Conservation (phyloP, 2,888 invertebrate genomes). For the Lamellibrachia columna region DNA sequence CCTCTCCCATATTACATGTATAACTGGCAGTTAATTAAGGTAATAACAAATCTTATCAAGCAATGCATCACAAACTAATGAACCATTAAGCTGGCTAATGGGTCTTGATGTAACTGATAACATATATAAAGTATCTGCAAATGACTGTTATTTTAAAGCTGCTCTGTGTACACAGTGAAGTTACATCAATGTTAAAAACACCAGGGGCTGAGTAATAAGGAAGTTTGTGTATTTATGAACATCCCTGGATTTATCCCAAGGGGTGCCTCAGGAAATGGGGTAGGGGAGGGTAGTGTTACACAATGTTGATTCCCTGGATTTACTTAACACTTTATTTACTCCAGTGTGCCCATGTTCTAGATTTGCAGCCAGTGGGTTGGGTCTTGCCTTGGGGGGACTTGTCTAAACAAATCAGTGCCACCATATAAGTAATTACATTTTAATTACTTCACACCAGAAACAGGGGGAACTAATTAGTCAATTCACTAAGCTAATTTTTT, state of each 20-base stretch:
- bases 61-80: neutral
- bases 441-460: too few relatives aligned
- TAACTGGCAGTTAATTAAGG: neutral
- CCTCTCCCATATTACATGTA: neutral
- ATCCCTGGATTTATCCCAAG: neutral
- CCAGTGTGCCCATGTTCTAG: too few relatives aligned
- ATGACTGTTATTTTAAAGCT: neutral
- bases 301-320: too few relatives aligned
- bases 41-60: slow-evolving; percentile 16
- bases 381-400: too few relatives aligned
- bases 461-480: too few relatives aligned
- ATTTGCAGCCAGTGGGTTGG: too few relatives aligned
- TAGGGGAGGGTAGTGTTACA: neutral
- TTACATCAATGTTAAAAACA: neutral
- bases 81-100: neutral
- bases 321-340: too few relatives aligned
- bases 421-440: too few relatives aligned
- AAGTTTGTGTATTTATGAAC: neutral
- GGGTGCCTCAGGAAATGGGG: neutral
- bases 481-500: too few relatives aligned
- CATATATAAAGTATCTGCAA: neutral
- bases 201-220: neutral
- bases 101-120: neutral
- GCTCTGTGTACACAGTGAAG: neutral
- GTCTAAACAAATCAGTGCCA: too few relatives aligned